phyloP scores from a whole-genome alignment of 2,888 invertebrate species.

The Ophonus ardosiacus region DNA sequence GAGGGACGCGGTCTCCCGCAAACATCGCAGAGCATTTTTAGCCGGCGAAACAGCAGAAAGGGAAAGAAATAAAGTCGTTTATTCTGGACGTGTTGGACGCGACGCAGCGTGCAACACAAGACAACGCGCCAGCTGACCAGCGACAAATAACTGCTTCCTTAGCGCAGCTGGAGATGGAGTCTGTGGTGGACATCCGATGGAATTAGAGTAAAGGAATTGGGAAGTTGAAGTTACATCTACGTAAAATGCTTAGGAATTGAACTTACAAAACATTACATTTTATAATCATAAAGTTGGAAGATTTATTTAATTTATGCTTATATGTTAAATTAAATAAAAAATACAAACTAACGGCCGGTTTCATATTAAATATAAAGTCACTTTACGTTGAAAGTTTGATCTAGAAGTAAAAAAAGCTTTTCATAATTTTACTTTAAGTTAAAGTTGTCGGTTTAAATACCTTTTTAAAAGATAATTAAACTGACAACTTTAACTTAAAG shows the following conservation, averaged over 20 bases:
- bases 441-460: too few relatives aligned
- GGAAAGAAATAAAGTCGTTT: conserved; percentile 51
- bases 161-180: conserved; percentile 20
- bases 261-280: not conserved
- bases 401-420: too few relatives aligned
- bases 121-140: conserved; percentile 26
- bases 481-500: too few relatives aligned
- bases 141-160: conserved; percentile 24
- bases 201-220: not conserved
- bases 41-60: conserved; percentile 25
- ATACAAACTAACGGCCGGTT: too few relatives aligned
- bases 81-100: conserved; percentile 13
- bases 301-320: too few relatives aligned
- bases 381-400: too few relatives aligned
- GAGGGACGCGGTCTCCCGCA: conserved; percentile 15
- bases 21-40: conserved; percentile 42
- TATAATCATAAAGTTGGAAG: too few relatives aligned
- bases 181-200: not conserved
- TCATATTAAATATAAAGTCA: too few relatives aligned
- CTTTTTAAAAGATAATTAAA: too few relatives aligned
- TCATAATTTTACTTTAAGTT: too few relatives aligned
- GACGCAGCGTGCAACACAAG: conserved; percentile 9
- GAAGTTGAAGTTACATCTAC: not conserved
- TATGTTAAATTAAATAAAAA: too few relatives aligned
- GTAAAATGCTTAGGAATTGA: not conserved